These are phyloP conservation scores for Arnoldichthys spilopterus DNA, from an alignment of 2,797 vertebrate genomes.

Conservation along the genomic window DNA sequence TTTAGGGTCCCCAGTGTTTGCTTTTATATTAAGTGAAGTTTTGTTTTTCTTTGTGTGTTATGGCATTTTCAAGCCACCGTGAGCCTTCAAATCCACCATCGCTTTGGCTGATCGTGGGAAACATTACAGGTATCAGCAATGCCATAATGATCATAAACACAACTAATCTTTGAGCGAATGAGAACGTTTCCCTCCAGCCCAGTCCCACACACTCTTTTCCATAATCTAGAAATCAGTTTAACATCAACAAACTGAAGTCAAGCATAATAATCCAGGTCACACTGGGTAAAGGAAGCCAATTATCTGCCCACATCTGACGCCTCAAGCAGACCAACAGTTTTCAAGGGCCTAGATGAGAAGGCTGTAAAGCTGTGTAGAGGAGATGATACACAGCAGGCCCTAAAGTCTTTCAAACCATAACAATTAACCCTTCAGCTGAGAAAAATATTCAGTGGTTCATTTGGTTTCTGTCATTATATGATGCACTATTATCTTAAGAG, in stretches of 20 bases:
- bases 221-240: background rate
- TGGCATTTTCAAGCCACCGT: background rate
- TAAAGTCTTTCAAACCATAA: constrained; percentile 16
- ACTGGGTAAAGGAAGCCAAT: constrained; percentile 21
- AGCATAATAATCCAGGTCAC: constrained; percentile 15
- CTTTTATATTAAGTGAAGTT: background rate
- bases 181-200: background rate
- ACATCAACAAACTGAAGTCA: constrained; percentile 6
- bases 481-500: no score
- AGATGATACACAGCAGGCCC: constrained; percentile 7
- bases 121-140: background rate
- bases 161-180: constrained; percentile 1
- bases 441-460: no score
- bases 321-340: background rate
- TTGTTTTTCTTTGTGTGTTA: background rate
- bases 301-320: background rate
- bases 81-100: background rate
- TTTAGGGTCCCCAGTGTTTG: no score
- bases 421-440: background rate
- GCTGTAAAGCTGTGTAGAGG: constrained; percentile 35
- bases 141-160: constrained; percentile 10
- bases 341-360: constrained; percentile 1
- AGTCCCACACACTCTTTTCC: background rate
- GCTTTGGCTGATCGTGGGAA: constrained; percentile 1
- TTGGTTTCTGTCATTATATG: no score